Evolutionary conservation across 2,113 vertebrate genomes (phyloP), one percentile per base, ranked within the genome.

Genomic region (Eulemur rufifrons): DNA sequence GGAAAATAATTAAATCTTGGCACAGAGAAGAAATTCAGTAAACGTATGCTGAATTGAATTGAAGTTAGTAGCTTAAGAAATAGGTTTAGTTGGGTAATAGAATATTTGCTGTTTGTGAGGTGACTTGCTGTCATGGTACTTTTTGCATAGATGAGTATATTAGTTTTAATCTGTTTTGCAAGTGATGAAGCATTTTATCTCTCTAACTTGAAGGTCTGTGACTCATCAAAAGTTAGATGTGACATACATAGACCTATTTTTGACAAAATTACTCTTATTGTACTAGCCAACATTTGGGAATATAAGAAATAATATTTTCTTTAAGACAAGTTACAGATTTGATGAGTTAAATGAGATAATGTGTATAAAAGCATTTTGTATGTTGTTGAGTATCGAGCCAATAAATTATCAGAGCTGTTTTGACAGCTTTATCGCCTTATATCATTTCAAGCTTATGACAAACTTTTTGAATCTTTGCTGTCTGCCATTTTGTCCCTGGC

Each of bases 221-320:
- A 54, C 74, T 89, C 54, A 66, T 86, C 76, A 66, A 64, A 81
- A 94, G 56, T 89, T 66, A 68, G 66, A 91, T 94, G 84, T 54
- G 14, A 68, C 23, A 54, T 14, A 23, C 15, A 61, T 64, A 29
- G 9, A 80, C 3, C 10, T 78, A n/a, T 14, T 91, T 39, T 85
- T 47, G 34, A 77, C 85, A 81, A 77, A 77, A 93, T 54, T 47
- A 87, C 52, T 85, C 86, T 37, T 74, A 52, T 86, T 52, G 12
- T 29, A 66, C 59, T 56, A 47, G 15, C 34, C 80, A 63, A 27
- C 34, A 42, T 92, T 84, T 68, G 50, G 32, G 5, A 73, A 83
- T 77, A 74, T 29, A 77, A 11, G 50, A 69, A 66, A 68, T 11
- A 66, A 6, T 80, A n/a, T 86, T 92, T 94, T 86, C 61, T 83